These are phyloP conservation scores for Clavelina lepadiformis DNA, from an alignment of 23 tunicate species.

Conservation along the genomic window DNA sequence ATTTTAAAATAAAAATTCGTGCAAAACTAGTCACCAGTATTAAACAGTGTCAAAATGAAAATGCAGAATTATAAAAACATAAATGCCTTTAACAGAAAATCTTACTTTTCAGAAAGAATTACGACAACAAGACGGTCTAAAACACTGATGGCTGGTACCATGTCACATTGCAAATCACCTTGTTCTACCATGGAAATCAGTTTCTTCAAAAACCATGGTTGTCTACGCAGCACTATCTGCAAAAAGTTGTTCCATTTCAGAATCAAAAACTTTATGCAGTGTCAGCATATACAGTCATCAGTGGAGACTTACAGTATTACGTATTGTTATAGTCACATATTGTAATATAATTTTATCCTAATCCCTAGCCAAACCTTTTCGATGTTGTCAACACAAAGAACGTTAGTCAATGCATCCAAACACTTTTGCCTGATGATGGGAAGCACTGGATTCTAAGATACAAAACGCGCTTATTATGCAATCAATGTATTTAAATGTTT, in stretches of 20 bases:
- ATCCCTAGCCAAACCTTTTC: conserved; percentile 90
- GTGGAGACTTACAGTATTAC: too few relatives aligned
- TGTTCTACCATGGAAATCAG: conserved; percentile 60
- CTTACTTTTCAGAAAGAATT: conserved; percentile 79
- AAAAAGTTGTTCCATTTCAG: background rate
- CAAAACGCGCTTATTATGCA: background rate
- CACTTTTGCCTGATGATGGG: conserved; percentile 95
- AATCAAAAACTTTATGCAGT: too few relatives aligned
- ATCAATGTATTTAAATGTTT: background rate
- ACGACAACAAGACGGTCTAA: conserved; percentile 96
- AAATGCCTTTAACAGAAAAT: too few relatives aligned
- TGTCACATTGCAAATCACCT: conserved; percentile 96
- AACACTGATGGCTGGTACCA: conserved; percentile 98
- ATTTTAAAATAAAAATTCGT: too few relatives aligned
- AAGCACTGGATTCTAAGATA: conserved; percentile 69
- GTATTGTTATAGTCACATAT: too few relatives aligned
- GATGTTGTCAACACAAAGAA: conserved; percentile 85
- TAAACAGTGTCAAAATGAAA: too few relatives aligned
- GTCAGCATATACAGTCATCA: too few relatives aligned
- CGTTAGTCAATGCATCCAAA: conserved; percentile 91
- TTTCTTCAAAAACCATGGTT: conserved; percentile 85
- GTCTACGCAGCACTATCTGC: conserved; percentile 67
- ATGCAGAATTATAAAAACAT: too few relatives aligned
- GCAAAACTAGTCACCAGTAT: too few relatives aligned
- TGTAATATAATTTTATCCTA: too few relatives aligned